Evolutionary conservation across 2,797 vertebrate species (phyloP), one percentile per base, ranked within the genome.

Genomic region (Chromobotia macracanthus): DNA sequence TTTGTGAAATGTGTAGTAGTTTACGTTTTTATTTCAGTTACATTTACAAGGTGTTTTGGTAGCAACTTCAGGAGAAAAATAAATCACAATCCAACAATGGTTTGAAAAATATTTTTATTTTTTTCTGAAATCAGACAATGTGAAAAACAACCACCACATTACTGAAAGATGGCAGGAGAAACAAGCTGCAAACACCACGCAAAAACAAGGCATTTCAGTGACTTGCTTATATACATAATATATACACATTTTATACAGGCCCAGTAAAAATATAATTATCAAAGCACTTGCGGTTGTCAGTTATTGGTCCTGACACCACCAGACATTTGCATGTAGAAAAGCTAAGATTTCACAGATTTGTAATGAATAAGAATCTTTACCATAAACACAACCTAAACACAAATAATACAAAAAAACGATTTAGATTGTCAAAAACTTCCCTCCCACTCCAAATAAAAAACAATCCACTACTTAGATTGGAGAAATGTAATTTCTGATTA

Each of bases 191-290:
- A 89, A 91, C 89, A 89, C 90, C 84, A 88, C 87, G 92, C 90
- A 90, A 92, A 87, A 75, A 35, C 64, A 94, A 94, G 93, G 92
- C 90, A 92, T 93, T 94, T 93, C 87, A 60, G 91, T 94, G 93
- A 93, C 91, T 69, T 90, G 80, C 82, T 75, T 93, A 93, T 94
- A 86, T 93, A 94, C 92, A 94, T 90, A 91, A 91, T 76, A 87
- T 65, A 21, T 56, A 83, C 85, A 93, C 87, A 92, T 87, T 91
- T 91, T 91, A 91, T 91, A 93, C 89, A 94, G 72, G 71, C 73
- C 31, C 82, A 87, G 86, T 92, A 93, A 91, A 93, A 94, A 94
- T 91, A 94, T 92, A 93, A 88, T 89, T 67, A 85, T 90, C 82
- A 86, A 91, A 92, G 90, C 91, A 87, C 88, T 89, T 84, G 86